A percentile compares a stretch with the other conserved stretches of the same genome.
Evolutionary conservation across 2,888 invertebrate species (phyloP).

Genomic region (Minunthozetes semirufus): DNA sequence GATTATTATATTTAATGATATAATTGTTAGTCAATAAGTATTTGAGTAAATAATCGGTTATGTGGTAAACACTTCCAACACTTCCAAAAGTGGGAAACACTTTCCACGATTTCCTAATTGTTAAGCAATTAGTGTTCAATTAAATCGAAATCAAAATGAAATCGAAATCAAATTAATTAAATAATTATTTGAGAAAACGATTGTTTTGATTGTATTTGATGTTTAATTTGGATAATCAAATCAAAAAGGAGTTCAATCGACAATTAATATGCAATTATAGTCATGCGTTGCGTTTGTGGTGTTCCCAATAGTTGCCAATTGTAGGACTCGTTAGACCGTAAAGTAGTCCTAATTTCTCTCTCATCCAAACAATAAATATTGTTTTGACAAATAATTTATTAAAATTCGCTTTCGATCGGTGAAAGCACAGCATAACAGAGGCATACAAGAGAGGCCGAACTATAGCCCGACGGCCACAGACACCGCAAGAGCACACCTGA

Average conservation of each 20-base stretch:
- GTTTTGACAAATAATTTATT: neutral
- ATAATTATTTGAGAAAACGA: neutral
- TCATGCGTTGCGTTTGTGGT: neutral
- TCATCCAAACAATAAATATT: slow-evolving; percentile 20
- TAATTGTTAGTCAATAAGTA: neutral
- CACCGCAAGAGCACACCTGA: slow-evolving; percentile 16
- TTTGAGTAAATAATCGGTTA: neutral
- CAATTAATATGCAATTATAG: slow-evolving; percentile 19
- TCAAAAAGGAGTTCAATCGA: neutral
- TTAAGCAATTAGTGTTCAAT: neutral
- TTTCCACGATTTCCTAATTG: neutral
- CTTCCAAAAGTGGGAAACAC: neutral
- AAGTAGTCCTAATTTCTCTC: slow-evolving; percentile 20
- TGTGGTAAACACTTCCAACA: neutral
- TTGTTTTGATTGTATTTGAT: neutral
- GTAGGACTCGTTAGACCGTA: neutral
- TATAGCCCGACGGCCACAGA: neutral
- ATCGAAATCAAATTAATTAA: neutral
- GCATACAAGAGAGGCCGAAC: neutral
- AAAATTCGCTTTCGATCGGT: neutral
- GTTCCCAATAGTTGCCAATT: neutral
- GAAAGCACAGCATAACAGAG: neutral
- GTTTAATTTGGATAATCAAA: neutral
- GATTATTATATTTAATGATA: neutral
- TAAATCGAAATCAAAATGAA: neutral